Evolutionary conservation across 2,888 invertebrate genomes (phyloP), one percentile per base, ranked within the genome.

Genomic region (Falcaria lacertinaria): DNA sequence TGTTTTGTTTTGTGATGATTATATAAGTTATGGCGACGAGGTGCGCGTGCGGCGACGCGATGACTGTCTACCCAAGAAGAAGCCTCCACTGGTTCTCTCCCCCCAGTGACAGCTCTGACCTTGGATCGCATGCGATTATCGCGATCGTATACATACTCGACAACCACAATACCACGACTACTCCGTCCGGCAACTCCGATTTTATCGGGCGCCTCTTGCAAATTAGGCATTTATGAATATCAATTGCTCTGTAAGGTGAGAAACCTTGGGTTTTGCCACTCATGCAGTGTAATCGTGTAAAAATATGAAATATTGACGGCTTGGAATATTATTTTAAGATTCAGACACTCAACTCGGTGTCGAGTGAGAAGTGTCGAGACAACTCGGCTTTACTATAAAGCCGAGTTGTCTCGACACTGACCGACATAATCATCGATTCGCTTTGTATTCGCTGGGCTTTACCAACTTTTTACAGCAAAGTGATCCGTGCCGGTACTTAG

Each of bases 21-120:
- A 6, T 22, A 22, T 22, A 22, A 6, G 22, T 6, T 22, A 6
- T 5, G 2, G 11, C 28, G 28, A 11, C 28, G 11, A 7, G 69
- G 70, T 62, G 69, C 65, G 65, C 70, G 65, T 52, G 63, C 60
- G 57, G 44, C 43, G 39, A 39, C 43, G 52, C 55, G 43, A 42
- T 14, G 37, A 44, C 34, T 59, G 69, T 60, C 56, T 53, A 62
- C 59, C 60, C 62, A 61, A 56, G 60, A 57, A 63, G 70, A 71
- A 76, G 74, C 65, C 73, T 74, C 69, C 56, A 57, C 58, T 57
- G 59, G 58, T 54, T 52, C 28, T 28, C 28, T 28, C 28, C 28
- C 28, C 54, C 58, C 54, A 72, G 68, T 81, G 84, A 80, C 80
- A 75, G 70, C 61, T 57, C 57, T 66, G 77, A 81, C 86, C 87